Evolutionary conservation across 2,113 vertebrate genomes (phyloP).

Genomic region (Pangasianodon hypophthalmus): DNA sequence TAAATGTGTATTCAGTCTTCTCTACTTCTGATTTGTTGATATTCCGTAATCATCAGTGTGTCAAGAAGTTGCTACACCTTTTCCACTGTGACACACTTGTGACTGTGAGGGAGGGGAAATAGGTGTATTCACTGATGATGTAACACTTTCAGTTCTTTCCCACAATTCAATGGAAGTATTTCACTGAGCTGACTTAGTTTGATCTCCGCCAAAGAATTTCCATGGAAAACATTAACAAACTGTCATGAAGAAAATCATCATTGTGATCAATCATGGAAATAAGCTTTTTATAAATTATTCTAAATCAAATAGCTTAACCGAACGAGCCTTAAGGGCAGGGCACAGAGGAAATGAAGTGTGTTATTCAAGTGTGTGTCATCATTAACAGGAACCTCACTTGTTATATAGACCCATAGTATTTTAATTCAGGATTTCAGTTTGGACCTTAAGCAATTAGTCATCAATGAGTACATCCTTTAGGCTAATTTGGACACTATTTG

Average conservation of each 20-base stretch:
- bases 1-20: background rate
- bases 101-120: conserved; percentile 57
- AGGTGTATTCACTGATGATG: conserved; percentile 50
- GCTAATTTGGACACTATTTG: background rate
- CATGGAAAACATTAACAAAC: background rate
- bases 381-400: conserved; percentile 7
- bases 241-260: background rate
- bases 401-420: background rate
- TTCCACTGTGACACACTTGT: background rate
- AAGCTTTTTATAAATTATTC: background rate
- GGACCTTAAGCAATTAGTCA: background rate
- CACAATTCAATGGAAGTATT: background rate
- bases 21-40: background rate
- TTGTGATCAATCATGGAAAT: background rate
- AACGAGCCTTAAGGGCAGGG: conserved; percentile 40
- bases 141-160: background rate
- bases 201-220: background rate
- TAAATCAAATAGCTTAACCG: conserved; percentile 3
- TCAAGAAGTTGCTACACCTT: background rate
- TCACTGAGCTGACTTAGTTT: background rate
- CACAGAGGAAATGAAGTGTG: conserved; percentile 38
- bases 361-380: conserved; percentile 42
- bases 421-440: background rate
- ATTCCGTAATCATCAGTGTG: background rate
- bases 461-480: background rate